phyloP scores from a whole-genome alignment of 2,888 invertebrate genomes.

The Chrysolina oricalcia region DNA sequence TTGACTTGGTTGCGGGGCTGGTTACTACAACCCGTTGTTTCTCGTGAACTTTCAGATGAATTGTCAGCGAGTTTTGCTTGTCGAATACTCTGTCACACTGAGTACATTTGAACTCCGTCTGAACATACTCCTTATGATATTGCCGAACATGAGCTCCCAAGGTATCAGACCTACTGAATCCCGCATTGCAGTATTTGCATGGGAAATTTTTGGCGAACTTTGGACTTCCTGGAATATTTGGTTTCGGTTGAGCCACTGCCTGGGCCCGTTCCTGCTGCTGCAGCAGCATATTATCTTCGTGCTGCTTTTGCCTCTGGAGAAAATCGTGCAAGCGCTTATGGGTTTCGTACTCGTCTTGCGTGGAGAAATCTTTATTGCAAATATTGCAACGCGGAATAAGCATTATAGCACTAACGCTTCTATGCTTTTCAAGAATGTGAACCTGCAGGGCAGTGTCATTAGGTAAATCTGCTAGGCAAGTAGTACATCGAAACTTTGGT shows the following conservation, averaged over 20 bases:
- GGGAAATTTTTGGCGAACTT: slow-evolving; percentile 67
- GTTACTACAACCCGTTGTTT: slow-evolving; percentile 68
- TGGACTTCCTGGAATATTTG: background rate
- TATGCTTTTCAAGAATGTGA: slow-evolving; percentile 68
- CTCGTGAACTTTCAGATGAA: slow-evolving; percentile 77
- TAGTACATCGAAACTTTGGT: slow-evolving; percentile 63
- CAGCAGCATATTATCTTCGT: slow-evolving; percentile 48
- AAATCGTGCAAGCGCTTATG: slow-evolving; percentile 75
- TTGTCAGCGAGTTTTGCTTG: slow-evolving; percentile 78
- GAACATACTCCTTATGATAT: slow-evolving; percentile 73
- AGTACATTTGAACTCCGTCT: slow-evolving; percentile 75
- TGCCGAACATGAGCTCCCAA: slow-evolving; percentile 78
- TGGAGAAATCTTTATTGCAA: slow-evolving; percentile 77
- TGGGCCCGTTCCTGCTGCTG: slow-evolving; percentile 65
- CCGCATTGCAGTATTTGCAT: slow-evolving; percentile 78
- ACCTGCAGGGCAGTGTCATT: slow-evolving; percentile 69
- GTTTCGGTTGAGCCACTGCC: slow-evolving; percentile 9
- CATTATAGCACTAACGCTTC: slow-evolving; percentile 66
- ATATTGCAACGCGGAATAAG: slow-evolving; percentile 72
- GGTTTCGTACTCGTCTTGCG: slow-evolving; percentile 76
- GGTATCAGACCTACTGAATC: slow-evolving; percentile 78
- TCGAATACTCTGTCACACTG: slow-evolving; percentile 78
- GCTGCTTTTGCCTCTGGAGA: slow-evolving; percentile 62
- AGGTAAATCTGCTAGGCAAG: slow-evolving; percentile 62
- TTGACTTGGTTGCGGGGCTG: slow-evolving; percentile 60